Base-by-base conservation (phyloP, 2,797 vertebrate species). In the Thaleichthys pacificus region DNA sequence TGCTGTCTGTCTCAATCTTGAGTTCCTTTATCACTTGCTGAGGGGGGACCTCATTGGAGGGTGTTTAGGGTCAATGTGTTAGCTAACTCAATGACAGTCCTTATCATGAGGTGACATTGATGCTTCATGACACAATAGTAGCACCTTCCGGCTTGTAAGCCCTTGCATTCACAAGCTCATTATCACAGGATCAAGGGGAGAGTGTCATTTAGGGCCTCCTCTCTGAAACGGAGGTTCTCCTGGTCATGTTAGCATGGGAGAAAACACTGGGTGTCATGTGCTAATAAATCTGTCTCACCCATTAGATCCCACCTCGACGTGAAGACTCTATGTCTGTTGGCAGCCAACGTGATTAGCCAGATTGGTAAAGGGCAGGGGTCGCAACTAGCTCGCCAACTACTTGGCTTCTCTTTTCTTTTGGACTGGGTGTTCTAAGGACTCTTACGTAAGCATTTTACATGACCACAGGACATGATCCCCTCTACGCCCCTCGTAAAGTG, bases 181-280 rank as follows among this genome's bases (percentile, higher is more conserved):
- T 81, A 86, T 82, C 84, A 84, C 66, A 19, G 80, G 83, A 86
- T 90, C 80, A 87, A 81, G 77, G 79, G 65, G 67, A 78, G 76
- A 66, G 66, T 64, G 77, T 84, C 68, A 77, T 80, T 82, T 77
- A 62, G 75, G 32, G 67, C 70, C 58, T 75, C 68, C 47, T 73
- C 80, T 80, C 72, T 81, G 66, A 82, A 81, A 68, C 69, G 21
- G 60, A 78, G 22, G 54, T 69, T 71, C 73, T 63, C 28, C 64
- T 75, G 22, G 11, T 38, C 38, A 78, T 6, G 22, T 28, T 19
- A 32, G 26, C 21, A 70, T 78, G 65, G 54, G 76, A 12, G 38
- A 7, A 73, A 79, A 78, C 73, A 84, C 7, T 1, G 17, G 21
- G 22, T 30, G 47, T 14, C 49, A 28, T 4, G 19, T 9, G 26